Conservation (phyloP, 23 tunicate species). For the Diplosoma virens region DNA sequence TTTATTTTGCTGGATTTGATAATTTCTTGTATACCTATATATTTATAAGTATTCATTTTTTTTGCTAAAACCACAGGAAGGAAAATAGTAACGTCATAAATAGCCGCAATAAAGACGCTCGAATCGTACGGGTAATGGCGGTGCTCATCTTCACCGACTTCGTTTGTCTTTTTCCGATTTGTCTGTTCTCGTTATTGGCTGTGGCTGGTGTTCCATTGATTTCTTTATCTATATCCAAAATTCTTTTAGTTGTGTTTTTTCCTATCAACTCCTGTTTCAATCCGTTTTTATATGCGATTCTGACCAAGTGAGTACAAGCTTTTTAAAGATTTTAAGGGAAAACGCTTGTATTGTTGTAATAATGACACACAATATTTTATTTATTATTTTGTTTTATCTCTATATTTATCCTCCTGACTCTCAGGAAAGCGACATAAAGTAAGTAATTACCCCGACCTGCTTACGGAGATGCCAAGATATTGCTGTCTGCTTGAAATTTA, state of each 20-base stretch:
- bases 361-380: too few species aligned
- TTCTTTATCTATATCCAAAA: constrained; percentile 65
- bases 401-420: too few species aligned
- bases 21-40: neutral
- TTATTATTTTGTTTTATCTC: too few species aligned
- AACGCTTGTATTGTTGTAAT: too few species aligned
- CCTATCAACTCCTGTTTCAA: constrained; percentile 88
- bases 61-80: neutral
- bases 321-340: too few species aligned
- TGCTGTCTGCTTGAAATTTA: too few species aligned
- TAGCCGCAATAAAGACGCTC: constrained; percentile 48
- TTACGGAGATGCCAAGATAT: too few species aligned
- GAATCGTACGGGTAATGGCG: constrained; percentile 84
- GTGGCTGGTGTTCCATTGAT: constrained; percentile 66
- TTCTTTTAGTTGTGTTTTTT: constrained; percentile 56
- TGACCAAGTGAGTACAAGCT: constrained; percentile 79
- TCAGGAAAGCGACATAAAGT: too few species aligned
- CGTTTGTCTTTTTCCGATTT: constrained; percentile 83
- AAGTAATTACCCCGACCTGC: too few species aligned
- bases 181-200: constrained; percentile 64
- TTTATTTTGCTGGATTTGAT: too few species aligned
- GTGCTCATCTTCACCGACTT: constrained; percentile 87
- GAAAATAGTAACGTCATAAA: neutral
- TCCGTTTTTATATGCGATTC: constrained; percentile 86
- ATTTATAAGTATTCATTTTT: too few species aligned